Evolutionary conservation across 2,797 vertebrate species (phyloP), one percentile per base, ranked within the genome.

Genomic region (Philypnodon macrostomus): DNA sequence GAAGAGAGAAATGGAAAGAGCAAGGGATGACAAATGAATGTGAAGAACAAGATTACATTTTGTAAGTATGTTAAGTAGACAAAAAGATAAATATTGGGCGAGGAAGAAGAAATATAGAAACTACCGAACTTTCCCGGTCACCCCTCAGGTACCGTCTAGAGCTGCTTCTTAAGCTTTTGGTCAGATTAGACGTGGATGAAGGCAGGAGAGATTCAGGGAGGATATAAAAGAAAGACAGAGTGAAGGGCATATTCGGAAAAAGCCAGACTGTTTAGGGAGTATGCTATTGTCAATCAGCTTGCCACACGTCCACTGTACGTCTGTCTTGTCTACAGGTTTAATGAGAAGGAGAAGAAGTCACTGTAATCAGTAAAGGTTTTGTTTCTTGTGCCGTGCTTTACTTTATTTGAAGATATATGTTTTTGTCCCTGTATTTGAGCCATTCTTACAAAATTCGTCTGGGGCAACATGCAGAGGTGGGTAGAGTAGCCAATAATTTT

Each of bases 31-130:
- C 38, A 39, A 17, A 14, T 19, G 11, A 48, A 46, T 47, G 2
- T 29, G 21, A 48, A 44, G 32, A 46, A 58, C 24, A 53, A 29
- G 41, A 64, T 70, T 62, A 68, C 56, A 65, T 27, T 41, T 47
- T 23, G 42, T 27, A 45, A 44, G 31, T 58, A 39, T 31, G 53
- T 58, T 62, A 47, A 45, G 53, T 36, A 66, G 44, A 61, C 21
- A 26, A 52, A 42, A 46, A 47, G 21, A 57, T 39, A 50, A 58
- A 66, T 39, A 48, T 56, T 30, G 18, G 45, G 18, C 24, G 34
- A 53, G 33, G 29, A 47, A 37, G 12, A 48, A 39, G 47, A 48
- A 47, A 60, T 40, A 49, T 50, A 54, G 44, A 51, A 50, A 62
- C 17, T 38, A 19, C 14, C 38, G 30, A 15, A 49, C 46, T 46